Conservation (phyloP, 2,113 vertebrate species). For the Pseudopipra pipra region DNA sequence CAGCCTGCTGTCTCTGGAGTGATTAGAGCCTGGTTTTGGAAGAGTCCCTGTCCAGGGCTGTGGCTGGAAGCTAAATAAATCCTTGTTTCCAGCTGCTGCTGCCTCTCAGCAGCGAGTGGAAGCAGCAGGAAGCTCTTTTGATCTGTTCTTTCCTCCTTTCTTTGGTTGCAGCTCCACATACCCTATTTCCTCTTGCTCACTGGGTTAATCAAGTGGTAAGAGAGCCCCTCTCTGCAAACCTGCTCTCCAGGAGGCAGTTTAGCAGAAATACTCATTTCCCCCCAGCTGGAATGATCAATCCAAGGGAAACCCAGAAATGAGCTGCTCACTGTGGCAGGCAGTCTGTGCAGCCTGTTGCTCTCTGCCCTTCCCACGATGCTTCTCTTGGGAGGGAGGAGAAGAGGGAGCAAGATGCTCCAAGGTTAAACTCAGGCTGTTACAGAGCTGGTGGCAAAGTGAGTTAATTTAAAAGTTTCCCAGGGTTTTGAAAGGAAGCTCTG, state of each 20-base stretch:
- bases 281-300: fast-evolving
- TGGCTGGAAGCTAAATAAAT: not conserved
- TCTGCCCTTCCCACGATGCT: not conserved
- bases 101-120: not conserved
- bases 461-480: not conserved
- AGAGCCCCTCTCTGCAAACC: not conserved
- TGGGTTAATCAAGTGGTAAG: not conserved
- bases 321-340: not conserved
- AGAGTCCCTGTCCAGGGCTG: not conserved
- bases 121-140: not conserved
- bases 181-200: not conserved
- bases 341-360: not conserved
- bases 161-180: not conserved
- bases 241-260: not conserved
- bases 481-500: not conserved
- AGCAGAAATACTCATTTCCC: not conserved
- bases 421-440: not conserved
- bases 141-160: not conserved
- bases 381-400: not conserved
- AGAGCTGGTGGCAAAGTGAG: not conserved
- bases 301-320: not conserved
- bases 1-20: not conserved
- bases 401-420: not conserved
- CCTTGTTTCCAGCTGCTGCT: not conserved
- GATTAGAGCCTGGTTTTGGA: not conserved